A percentile compares a stretch with the other conserved stretches of the same genome.
phyloP scores from a whole-genome alignment of 2,113 vertebrate genomes.

The Xerus inauris region DNA sequence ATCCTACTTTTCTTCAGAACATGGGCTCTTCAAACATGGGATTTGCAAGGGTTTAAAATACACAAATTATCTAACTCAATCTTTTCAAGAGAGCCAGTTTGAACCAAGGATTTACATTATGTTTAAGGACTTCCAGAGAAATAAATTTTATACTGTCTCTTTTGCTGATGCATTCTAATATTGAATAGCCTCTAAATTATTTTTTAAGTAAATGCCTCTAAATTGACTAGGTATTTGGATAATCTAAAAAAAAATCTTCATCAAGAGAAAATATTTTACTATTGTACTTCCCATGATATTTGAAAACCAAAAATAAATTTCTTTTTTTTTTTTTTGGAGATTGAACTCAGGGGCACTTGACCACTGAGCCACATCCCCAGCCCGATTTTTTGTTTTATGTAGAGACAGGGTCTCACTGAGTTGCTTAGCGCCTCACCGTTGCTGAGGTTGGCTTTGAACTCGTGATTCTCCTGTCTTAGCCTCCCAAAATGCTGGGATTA shows the following conservation, averaged over 20 bases:
- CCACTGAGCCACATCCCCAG: no score
- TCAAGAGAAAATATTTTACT: not conserved
- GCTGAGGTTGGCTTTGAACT: no score
- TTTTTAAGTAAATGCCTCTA: conserved; percentile 5
- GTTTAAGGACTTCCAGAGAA: not conserved
- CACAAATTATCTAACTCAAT: not conserved
- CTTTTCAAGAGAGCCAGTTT: conserved; percentile 17
- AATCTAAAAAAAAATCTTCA: not conserved
- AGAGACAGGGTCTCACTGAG: no score
- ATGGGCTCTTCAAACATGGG: not conserved
- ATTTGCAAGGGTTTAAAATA: not conserved
- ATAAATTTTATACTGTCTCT: not conserved
- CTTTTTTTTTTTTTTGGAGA: no score
- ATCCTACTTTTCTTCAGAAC: not conserved
- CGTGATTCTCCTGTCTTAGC: no score
- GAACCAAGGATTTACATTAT: not conserved
- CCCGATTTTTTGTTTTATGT: no score
- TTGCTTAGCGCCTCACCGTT: no score
- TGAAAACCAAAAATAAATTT: not conserved
- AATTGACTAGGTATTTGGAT: not conserved
- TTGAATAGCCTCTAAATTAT: not conserved
- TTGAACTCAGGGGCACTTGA: no score
- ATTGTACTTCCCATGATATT: not conserved
- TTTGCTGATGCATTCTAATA: not conserved
- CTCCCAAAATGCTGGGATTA: no score